phyloP scores from a whole-genome alignment of 2,797 vertebrate species.

The Pipistrellus kuhlii region DNA sequence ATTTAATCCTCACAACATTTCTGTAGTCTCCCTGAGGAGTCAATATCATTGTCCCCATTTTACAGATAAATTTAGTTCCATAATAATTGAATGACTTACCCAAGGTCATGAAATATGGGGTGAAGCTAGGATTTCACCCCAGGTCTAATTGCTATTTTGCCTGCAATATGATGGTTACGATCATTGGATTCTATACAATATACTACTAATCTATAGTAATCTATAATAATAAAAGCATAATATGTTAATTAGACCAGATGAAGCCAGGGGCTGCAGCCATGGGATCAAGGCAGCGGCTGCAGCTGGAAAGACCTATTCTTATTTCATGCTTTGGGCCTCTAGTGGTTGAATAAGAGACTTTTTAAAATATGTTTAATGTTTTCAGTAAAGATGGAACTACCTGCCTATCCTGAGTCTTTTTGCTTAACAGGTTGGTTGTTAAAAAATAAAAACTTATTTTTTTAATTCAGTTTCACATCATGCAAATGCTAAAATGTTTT shows the following conservation, averaged over 20 bases:
- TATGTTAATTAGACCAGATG: too few relatives aligned
- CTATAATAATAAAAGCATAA: too few relatives aligned
- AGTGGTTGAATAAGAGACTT: neutral
- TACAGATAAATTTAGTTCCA: neutral
- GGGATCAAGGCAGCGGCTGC: too few relatives aligned
- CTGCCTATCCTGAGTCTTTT: neutral
- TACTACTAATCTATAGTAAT: neutral
- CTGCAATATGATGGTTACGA: neutral
- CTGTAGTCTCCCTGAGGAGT: neutral
- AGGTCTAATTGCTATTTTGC: neutral
- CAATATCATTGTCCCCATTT: neutral
- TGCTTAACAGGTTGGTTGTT: neutral
- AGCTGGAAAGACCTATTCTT: too few relatives aligned
- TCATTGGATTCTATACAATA: neutral
- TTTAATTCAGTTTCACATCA: neutral
- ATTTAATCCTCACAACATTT: neutral
- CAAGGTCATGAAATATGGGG: neutral
- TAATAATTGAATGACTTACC: neutral
- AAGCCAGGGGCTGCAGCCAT: too few relatives aligned
- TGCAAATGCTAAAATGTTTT: neutral
- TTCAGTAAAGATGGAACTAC: slow-evolving; percentile 26
- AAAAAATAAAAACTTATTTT: neutral
- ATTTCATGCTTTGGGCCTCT: too few relatives aligned
- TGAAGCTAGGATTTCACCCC: neutral
- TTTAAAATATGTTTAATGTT: slow-evolving; percentile 9